Percentiles rank a stretch among this genome's conserved stretches.
Evolutionary conservation across 2,888 invertebrate species (phyloP).

Genomic region (Eurytoma adleriae): DNA sequence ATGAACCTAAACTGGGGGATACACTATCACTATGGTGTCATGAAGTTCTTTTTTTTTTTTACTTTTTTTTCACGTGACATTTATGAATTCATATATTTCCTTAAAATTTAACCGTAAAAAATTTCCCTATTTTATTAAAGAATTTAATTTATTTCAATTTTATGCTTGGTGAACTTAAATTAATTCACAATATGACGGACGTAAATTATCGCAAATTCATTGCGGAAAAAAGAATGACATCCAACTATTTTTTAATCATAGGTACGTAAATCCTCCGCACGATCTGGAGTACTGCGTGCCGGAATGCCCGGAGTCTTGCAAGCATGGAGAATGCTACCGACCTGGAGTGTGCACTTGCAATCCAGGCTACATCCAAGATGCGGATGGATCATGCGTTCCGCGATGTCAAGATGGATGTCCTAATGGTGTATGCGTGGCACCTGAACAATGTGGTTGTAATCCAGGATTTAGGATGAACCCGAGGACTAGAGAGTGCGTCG

Average conservation of each 20-base stretch:
- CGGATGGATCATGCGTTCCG: constrained; percentile 56
- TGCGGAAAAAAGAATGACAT: neutral
- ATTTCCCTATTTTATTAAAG: no score
- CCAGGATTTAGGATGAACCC: constrained; percentile 70
- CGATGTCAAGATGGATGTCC: constrained; percentile 69
- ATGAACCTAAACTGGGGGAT: no score
- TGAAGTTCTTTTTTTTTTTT: no score
- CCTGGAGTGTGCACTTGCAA: constrained; percentile 68
- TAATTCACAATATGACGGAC: no score
- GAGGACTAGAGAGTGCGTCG: constrained; percentile 1
- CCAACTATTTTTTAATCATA: constrained; percentile 51
- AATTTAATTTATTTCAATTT: no score
- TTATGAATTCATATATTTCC: no score
- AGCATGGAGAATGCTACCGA: constrained; percentile 65
- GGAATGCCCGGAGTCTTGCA: constrained; percentile 64
- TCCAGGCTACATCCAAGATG: constrained; percentile 65
- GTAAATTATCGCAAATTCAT: no score
- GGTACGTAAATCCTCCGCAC: constrained; percentile 67
- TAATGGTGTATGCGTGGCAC: constrained; percentile 77
- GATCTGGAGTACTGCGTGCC: constrained; percentile 68
- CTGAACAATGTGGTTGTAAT: constrained; percentile 79
- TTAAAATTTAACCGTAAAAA: no score
- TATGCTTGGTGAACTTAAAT: no score
- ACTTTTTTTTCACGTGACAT: no score
- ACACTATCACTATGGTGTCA: no score